Evolutionary conservation across 2,888 invertebrate genomes (phyloP).

Genomic region (Azorinus chamasolen): DNA sequence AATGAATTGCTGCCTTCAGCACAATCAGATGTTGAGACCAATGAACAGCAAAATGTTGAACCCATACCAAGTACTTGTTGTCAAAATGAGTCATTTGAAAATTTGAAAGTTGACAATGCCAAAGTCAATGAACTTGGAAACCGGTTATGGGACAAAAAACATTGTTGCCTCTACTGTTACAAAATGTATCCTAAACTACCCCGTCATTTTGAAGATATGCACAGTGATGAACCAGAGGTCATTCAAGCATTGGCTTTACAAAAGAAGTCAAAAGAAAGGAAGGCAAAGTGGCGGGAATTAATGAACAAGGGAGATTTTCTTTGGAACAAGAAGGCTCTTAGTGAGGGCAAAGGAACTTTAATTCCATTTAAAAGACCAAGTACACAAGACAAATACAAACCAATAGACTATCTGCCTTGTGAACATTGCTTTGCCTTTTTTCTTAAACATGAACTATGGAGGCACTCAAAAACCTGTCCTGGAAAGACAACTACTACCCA

Average conservation of each 20-base stretch:
- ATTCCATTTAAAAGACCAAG: slow-evolving; percentile 20
- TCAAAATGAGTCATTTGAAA: too few relatives aligned
- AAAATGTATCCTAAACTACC: slow-evolving; percentile 27
- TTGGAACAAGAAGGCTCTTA: slow-evolving; percentile 8
- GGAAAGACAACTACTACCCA: background rate
- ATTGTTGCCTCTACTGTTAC: too few relatives aligned
- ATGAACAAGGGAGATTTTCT: slow-evolving; percentile 34
- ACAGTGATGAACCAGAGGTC: slow-evolving; percentile 17
- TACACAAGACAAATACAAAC: background rate
- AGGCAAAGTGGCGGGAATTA: slow-evolving; percentile 11
- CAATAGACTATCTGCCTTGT: background rate
- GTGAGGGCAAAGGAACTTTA: slow-evolving; percentile 9
- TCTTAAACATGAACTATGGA: slow-evolving; percentile 10
- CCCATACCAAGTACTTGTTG: too few relatives aligned
- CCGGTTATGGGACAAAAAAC: slow-evolving; percentile 17
- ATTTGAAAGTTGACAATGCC: too few relatives aligned
- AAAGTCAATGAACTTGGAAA: too few relatives aligned
- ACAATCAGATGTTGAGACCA: too few relatives aligned
- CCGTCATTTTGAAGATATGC: slow-evolving; percentile 23
- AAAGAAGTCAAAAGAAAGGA: slow-evolving; percentile 27
- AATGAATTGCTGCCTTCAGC: too few relatives aligned
- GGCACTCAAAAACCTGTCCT: slow-evolving; percentile 17
- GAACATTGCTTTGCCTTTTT: slow-evolving; percentile 7
- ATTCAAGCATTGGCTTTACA: slow-evolving; percentile 22
- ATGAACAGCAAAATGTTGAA: too few relatives aligned